Evolutionary conservation across 2,113 vertebrate species (phyloP), one percentile per base, ranked within the genome.

Genomic region (Tragelaphus buxtoni): DNA sequence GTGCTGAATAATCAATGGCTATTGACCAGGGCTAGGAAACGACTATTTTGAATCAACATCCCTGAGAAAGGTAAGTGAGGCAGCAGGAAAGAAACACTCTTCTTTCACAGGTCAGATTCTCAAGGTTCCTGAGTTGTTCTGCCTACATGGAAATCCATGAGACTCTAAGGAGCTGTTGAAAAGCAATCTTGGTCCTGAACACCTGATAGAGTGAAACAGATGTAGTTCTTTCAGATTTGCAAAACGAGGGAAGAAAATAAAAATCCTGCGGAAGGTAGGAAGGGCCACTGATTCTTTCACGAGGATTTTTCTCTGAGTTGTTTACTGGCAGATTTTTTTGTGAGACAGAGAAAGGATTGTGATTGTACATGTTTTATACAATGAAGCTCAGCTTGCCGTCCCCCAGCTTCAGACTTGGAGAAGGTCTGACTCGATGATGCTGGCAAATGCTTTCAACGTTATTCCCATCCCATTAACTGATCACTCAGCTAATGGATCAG

Each of bases 1-100:
- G 72, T 6, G 35, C 51, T 2, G 12, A 94, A 9, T 84, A 47
- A 88, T 60, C 85, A 92, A 32, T 47, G 28, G 60, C 11, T 95
- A 28, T 30, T 60, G 86, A 92, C 5, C 49, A 76, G 53, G 9
- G 2, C 14, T 45, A 26, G 74, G 24, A 47, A 82, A 0, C 30
- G 47, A 81, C 56, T 7, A 42, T 82, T 74, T 63, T 45, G 91
- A 65, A n/a, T 47, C 88, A 35, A 26, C 0, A 5, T 80, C 93
- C 77, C 56, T 93, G 63, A 95, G 76, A 88, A 94, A 88, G 39
- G 45, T 7, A 32, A 45, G 30, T 7, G 7, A 90, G 97, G 84
- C 11, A 16, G 35, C 4, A 18, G 63, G 20, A 16, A 53, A 89
- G 77, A 45, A 18, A 51, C 74, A 89, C 20, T 28, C 83, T 22